Evolutionary conservation across 2,113 vertebrate species (phyloP), one percentile per base, ranked within the genome.

Genomic region (Rhinoderma darwinii): DNA sequence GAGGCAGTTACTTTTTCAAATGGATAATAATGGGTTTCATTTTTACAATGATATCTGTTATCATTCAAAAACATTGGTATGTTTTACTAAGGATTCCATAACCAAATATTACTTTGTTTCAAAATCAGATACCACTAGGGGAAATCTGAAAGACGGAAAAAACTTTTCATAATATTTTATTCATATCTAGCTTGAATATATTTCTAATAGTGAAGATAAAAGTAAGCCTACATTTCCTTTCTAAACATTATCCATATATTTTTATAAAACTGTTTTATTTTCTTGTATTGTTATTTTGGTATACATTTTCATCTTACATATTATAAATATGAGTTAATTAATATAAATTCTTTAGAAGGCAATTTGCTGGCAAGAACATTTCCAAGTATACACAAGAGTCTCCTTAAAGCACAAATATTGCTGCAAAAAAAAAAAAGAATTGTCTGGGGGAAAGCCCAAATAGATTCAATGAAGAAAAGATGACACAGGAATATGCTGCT

Each of bases 391-490:
- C 84, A 32, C 84, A 77, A 37, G 84, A 37, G 84, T 76, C 72
- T 85, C 73, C 59, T 85, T 85, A 66, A 76, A 78, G 47, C 59
- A 68, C 54, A 85, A 78, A 78, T 37, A 78, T 78, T 15, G 17
- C 56, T 68, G 73, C 30, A 85, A 85, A 85, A 66, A 85, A 22
- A 84, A 47, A 41, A 61, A 84, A 37, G 32, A 82, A 51, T 20
- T 15, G 50, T 0, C 3, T 12, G 88, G 15, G 35, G n/a, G 63
- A 84, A 88, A 77, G 35, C 27, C 22, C 83, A 86, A 87, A 51
- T 6, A 0, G 35, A 92, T 89, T 91, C 8, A 68, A 90, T 89
- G 35, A 88, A 90, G 90, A 88, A 4, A 44, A 91, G 88, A 77
- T 27, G 74, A 83, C 17, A 41, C 56, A 44, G 37, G 54, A 92